Percentiles rank a stretch among this genome's conserved stretches.
phyloP scores from a whole-genome alignment of 2,888 invertebrate genomes.

The Lepidonotus clava region DNA sequence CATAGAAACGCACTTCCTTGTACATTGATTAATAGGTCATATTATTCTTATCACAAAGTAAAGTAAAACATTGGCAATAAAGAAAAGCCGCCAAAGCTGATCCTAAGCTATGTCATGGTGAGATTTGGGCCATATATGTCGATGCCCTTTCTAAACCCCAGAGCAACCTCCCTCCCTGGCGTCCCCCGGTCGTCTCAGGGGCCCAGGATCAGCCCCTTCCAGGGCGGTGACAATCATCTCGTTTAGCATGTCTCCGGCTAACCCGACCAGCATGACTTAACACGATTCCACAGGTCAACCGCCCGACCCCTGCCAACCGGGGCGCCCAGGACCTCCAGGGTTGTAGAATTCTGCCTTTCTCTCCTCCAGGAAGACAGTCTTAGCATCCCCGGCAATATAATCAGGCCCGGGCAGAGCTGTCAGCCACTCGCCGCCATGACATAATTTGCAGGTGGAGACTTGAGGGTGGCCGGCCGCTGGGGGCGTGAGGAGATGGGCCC shows the following conservation, averaged over 20 bases:
- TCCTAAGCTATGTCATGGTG: too few species aligned
- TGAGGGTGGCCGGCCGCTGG: background rate
- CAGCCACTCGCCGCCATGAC: background rate
- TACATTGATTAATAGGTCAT: too few species aligned
- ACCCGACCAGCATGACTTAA: conserved; percentile 1
- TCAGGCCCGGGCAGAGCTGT: conserved; percentile 17
- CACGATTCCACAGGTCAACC: background rate
- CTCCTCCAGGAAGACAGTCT: background rate
- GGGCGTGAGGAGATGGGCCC: conserved; percentile 24
- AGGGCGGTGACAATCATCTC: conserved; percentile 11
- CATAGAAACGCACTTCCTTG: too few species aligned
- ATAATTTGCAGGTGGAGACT: background rate
- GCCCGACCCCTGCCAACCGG: conserved; percentile 5
- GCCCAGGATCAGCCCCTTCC: too few species aligned
- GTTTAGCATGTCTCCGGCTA: background rate
- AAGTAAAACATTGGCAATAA: too few species aligned
- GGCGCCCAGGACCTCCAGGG: background rate
- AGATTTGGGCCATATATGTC: too few species aligned
- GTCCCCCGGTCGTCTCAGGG: too few species aligned
- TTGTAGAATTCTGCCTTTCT: background rate
- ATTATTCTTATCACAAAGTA: too few species aligned
- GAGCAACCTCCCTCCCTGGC: too few species aligned
- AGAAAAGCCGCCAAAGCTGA: too few species aligned
- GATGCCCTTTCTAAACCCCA: too few species aligned
- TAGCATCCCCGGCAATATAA: background rate